Base-by-base conservation (phyloP, 2,797 vertebrate genomes). In the Microhierax caerulescens region DNA sequence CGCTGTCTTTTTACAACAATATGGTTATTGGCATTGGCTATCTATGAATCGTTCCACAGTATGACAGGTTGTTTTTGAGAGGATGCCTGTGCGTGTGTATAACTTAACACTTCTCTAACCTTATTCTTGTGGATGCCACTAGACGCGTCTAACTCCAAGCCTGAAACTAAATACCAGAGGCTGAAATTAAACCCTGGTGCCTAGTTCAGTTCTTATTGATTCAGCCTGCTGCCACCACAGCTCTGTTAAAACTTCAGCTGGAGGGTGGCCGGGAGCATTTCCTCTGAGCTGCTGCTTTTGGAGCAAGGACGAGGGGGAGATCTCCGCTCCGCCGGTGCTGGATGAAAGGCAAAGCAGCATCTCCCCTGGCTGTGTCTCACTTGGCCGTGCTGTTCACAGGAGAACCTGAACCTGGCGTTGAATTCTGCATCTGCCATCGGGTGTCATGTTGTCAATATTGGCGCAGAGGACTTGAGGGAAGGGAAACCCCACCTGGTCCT, bases 361-460 rank as follows among this genome's bases (percentile, higher is more conserved):
- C 84, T 95, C 54, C 57, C 30, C 13, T 14, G 60, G 5, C 37
- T 45, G 37, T 43, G 8, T 77, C 13, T 95, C 70, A 95, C n/a
- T 37, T 36, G 21, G 63, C 82, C 93, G 25, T 95, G 53, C 69
- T 81, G 13, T 91, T 96, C 28, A 32, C 98, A 99, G 99, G 99
- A 99, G 97, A 99, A 99, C 96, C 98, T 99, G 95, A 99, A 99
- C 97, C 95, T 99, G 98, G 99, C 99, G 15, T 96, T 99, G 97
- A 99, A 99, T 93, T 99, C 99, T 1, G 99, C 99, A 13, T 99
- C 99, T 0, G 99, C 99, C 95, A 99, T 99, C 5, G 99, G 99
- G 54, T 99, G 99, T 95, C 99, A 99, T n/a, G 99, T 99, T 63
- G 99, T 99, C 90, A 99, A 99, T 91, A 99, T 99, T 11, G 99